phyloP scores from a whole-genome alignment of 2,888 invertebrate genomes.

The Netelia virgata region DNA sequence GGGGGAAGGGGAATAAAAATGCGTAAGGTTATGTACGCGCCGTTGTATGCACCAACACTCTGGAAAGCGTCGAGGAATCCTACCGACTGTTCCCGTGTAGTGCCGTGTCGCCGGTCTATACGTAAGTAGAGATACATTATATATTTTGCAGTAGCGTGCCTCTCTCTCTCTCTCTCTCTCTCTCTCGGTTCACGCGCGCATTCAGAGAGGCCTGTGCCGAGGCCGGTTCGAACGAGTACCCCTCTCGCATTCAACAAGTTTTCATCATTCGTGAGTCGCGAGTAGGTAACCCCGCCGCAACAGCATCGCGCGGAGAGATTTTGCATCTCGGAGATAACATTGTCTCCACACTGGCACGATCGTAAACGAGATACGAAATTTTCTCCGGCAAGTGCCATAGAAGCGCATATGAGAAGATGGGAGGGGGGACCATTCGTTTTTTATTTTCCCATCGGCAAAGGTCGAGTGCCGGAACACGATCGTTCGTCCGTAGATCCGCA shows the following conservation, averaged over 20 bases:
- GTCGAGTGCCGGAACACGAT: constrained; percentile 42
- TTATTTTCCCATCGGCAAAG: constrained; percentile 12
- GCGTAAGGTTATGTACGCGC: neutral
- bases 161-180: constrained; percentile 11
- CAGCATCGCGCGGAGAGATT: neutral
- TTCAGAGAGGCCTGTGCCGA: neutral
- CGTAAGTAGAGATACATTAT: constrained; percentile 33
- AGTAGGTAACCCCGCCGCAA: neutral
- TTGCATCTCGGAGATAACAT: neutral
- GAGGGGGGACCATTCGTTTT: no score
- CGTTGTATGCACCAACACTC: constrained; percentile 17
- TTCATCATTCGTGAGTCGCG: neutral
- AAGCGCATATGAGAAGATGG: neutral
- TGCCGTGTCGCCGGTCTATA: neutral
- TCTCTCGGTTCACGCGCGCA: neutral
- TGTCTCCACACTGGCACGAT: neutral
- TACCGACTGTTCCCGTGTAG: constrained; percentile 38
- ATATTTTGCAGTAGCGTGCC: constrained; percentile 45
- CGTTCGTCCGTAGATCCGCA: constrained; percentile 57
- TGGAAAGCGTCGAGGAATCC: constrained; percentile 44
- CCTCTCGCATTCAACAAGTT: neutral
- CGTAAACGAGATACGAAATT: neutral
- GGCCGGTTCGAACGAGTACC: neutral
- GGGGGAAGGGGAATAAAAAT: constrained; percentile 16
- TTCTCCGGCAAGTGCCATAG: neutral